Conservation (phyloP, 2,888 invertebrate genomes). For the Helicoverpa assulta region DNA sequence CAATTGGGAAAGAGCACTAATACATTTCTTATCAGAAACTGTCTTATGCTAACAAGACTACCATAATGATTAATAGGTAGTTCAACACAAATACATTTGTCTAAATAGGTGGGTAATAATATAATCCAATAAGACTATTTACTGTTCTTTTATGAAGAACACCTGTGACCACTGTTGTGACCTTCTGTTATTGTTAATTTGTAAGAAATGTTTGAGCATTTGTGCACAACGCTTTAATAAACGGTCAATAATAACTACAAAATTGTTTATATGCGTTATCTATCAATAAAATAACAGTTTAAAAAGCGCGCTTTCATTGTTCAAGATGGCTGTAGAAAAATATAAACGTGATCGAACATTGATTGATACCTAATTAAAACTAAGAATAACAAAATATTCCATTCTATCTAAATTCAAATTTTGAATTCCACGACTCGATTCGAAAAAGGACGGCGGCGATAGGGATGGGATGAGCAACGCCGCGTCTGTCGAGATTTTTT, state of each 20-base stretch:
- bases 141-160: constrained; percentile 64
- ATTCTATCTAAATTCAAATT: constrained; percentile 74
- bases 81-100: constrained; percentile 53
- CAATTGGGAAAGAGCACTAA: not conserved
- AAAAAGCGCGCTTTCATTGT: no score
- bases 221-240: constrained; percentile 35
- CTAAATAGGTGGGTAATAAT: constrained; percentile 60
- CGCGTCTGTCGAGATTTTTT: constrained; percentile 89
- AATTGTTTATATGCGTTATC: no score
- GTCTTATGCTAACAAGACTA: constrained; percentile 33
- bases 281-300: no score
- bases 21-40: constrained; percentile 32
- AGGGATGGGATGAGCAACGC: constrained; percentile 84
- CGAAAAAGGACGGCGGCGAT: constrained; percentile 78
- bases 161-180: constrained; percentile 73
- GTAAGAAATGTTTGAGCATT: constrained; percentile 64
- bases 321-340: no score
- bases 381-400: constrained; percentile 32
- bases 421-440: constrained; percentile 76
- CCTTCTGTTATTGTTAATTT: constrained; percentile 71
- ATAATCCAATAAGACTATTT: constrained; percentile 71
- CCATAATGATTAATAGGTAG: constrained; percentile 30
- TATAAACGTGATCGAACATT: not conserved
- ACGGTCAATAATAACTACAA: constrained; percentile 8
- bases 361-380: constrained; percentile 24